phyloP scores from a whole-genome alignment of 2,113 vertebrate genomes.

The Copsychus sechellarum region DNA sequence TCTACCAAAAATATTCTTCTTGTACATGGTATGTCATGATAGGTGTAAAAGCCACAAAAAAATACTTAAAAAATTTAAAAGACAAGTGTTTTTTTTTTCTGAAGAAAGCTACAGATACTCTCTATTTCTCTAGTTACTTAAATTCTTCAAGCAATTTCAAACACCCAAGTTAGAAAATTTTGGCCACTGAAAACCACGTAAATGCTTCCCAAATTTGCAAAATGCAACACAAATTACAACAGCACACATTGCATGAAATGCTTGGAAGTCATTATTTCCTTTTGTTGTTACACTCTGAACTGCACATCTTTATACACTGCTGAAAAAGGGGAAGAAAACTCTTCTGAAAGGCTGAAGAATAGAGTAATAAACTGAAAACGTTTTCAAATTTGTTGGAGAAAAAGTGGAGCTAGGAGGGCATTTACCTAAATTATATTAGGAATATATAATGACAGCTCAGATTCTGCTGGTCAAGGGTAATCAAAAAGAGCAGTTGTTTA shows the following conservation, averaged over 20 bases:
- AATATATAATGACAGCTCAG: not conserved
- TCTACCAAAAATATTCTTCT: not conserved
- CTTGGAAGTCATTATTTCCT: not conserved
- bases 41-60: not conserved
- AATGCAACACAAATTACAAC: not conserved
- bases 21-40: accelerated
- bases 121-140: not conserved
- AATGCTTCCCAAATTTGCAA: not conserved
- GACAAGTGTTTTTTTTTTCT: not conserved
- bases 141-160: not conserved
- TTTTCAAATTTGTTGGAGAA: not conserved
- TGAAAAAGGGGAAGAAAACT: not conserved
- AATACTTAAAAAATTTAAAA: not conserved
- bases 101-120: not conserved
- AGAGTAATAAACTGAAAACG: not conserved
- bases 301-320: not conserved
- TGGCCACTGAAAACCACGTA: not conserved
- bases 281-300: not conserved
- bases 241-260: not conserved
- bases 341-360: not conserved
- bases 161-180: not conserved
- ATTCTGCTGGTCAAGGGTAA: not conserved
- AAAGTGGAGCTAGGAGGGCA: not conserved
- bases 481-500: not conserved
- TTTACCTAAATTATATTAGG: not conserved